phyloP scores from a whole-genome alignment of 1,140 invertebrate species.

The Schmidtea mediterranea region DNA sequence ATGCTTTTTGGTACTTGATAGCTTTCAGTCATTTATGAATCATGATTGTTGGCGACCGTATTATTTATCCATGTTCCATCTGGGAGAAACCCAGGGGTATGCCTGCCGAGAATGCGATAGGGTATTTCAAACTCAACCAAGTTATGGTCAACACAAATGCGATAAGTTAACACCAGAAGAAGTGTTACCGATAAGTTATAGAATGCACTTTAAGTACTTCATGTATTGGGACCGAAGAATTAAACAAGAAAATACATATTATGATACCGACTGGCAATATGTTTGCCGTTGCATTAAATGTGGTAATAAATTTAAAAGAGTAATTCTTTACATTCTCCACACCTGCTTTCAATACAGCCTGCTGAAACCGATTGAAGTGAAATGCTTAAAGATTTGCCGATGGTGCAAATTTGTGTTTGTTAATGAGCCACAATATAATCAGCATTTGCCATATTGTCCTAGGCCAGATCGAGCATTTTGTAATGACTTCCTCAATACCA shows the following conservation, averaged over 20 bases:
- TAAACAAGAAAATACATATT: not conserved
- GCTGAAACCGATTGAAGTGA: not conserved
- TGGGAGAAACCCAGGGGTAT: not conserved
- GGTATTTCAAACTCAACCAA: not conserved
- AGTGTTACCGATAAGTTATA: not conserved
- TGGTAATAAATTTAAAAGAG: slow-evolving; percentile 3
- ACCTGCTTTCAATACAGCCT: not conserved
- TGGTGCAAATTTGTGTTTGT: not conserved
- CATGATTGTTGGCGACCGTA: not conserved
- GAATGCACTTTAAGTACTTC: not conserved
- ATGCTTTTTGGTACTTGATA: too few relatives aligned
- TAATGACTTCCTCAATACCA: not conserved
- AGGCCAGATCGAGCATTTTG: not conserved
- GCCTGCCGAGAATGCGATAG: not conserved
- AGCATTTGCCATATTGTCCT: not conserved
- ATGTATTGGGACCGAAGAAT: not conserved
- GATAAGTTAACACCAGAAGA: not conserved
- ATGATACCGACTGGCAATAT: slow-evolving; percentile 1
- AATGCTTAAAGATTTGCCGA: not conserved
- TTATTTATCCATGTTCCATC: not conserved
- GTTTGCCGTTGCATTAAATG: not conserved
- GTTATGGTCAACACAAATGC: not conserved
- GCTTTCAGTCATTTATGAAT: not conserved
- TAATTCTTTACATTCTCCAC: not conserved
- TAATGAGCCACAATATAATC: not conserved